Evolutionary conservation across 2,888 invertebrate species (phyloP), one percentile per base, ranked within the genome.

Genomic region (Dynastes tityus): DNA sequence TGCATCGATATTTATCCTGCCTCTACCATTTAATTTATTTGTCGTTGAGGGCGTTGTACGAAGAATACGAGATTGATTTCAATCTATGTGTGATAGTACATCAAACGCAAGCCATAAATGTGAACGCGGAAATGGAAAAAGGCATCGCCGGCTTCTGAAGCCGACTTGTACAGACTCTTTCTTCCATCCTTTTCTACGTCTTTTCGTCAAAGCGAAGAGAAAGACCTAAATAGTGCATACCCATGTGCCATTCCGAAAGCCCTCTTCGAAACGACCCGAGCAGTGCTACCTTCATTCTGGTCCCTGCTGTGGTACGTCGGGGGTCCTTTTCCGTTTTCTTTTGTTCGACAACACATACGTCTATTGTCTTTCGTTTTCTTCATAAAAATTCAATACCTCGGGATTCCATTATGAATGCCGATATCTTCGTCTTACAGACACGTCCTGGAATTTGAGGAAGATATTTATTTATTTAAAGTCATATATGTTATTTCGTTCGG

Each of bases 91-190:
- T 45, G 2, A 5, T 37, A 45, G 82, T 83, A 83, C 83, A 83
- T 83, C 84, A 83, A 82, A 83, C 82, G 82, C 82, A 78, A 82
- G 80, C 83, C 77, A 83, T 83, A 84, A 84, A 84, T 82, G 83
- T 79, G 83, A 82, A 83, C 83, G 80, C 81, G 84, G 83, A 83
- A 84, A 84, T 84, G 81, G 84, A 82, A 84, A 84, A 84, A 83
- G n/a, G 2, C 82, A 81, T 81, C 81, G 79, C 81, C 73, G 79
- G 80, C 79, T 82, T 82, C 83, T 82, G 80, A 79, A 82, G 82
- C 81, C 82, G 83, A 84, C 83, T 84, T 82, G 82, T 83, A 80
- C 81, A 80, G 78, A 77, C 81, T 16, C 53, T n/a, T 1, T 32
- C 32, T 29, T n/a, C 55, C 75, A 40, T 16, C 13, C 63, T 13